Evolutionary conservation across 1,140 invertebrate genomes (phyloP).

Genomic region (Metopolophium dirhodum): DNA sequence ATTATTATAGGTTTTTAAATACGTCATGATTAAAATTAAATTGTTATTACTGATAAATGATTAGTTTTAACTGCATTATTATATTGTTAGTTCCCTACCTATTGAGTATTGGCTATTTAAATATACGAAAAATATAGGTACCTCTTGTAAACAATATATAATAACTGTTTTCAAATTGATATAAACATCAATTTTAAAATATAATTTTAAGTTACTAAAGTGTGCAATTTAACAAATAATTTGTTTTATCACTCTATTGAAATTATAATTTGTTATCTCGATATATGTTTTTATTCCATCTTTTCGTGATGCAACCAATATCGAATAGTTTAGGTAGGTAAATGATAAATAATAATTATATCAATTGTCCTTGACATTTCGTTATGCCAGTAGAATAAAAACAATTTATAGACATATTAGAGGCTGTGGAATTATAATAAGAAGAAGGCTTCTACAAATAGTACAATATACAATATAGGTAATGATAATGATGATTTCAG

Average conservation of each 20-base stretch:
- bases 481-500: neutral
- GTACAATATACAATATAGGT: neutral
- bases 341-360: conserved; percentile 1
- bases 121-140: neutral
- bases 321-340: neutral
- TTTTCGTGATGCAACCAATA: neutral
- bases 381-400: neutral
- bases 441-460: neutral
- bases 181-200: neutral
- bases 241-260: neutral
- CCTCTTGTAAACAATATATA: neutral
- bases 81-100: neutral
- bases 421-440: neutral
- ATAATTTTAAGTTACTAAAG: neutral
- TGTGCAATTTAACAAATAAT: neutral
- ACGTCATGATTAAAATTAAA: neutral
- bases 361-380: conserved; percentile 18
- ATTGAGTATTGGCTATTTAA: neutral
- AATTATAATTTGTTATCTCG: neutral
- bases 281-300: neutral
- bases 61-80: neutral
- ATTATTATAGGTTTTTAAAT: neutral
- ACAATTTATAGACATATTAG: neutral
- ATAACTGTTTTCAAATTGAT: neutral
- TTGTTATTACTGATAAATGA: neutral